Evolutionary conservation across 2,113 vertebrate genomes (phyloP).

Genomic region (Morone chrysops): DNA sequence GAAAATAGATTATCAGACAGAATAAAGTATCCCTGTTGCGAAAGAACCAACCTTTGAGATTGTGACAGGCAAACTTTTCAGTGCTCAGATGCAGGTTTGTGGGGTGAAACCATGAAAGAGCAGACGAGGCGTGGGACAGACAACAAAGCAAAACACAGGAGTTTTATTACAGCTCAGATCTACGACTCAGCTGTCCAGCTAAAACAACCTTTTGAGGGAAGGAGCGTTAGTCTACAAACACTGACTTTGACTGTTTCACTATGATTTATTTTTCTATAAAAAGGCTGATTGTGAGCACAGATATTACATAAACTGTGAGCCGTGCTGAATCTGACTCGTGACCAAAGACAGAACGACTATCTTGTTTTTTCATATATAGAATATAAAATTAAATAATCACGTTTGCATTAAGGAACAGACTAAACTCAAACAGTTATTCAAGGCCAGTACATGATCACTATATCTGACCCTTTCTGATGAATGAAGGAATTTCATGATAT

Average conservation of each 20-base stretch:
- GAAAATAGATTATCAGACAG: conserved; percentile 27
- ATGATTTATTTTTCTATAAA: neutral
- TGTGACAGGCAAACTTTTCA: conserved; percentile 35
- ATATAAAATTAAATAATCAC: neutral
- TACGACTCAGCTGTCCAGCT: neutral
- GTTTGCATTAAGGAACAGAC: neutral
- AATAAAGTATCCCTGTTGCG: neutral
- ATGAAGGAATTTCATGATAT: neutral
- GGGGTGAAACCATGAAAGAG: conserved; percentile 24
- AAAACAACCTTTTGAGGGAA: neutral
- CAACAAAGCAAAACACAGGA: conserved; percentile 1
- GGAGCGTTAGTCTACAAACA: neutral
- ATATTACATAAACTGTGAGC: neutral
- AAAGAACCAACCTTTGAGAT: conserved; percentile 43
- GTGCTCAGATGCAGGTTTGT: neutral
- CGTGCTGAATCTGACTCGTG: neutral
- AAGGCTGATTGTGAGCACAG: neutral
- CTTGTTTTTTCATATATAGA: neutral
- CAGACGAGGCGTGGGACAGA: conserved; percentile 9
- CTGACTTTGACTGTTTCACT: neutral
- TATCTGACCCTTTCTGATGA: neutral
- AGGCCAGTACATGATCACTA: neutral
- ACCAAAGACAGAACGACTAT: neutral
- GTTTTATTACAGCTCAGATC: conserved; percentile 14
- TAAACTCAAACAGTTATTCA: neutral